Percentiles rank a stretch among this genome's conserved stretches.
These are phyloP conservation scores for Pristis pectinata DNA, from an alignment of 2,797 vertebrate species.

Conservation along the genomic window DNA sequence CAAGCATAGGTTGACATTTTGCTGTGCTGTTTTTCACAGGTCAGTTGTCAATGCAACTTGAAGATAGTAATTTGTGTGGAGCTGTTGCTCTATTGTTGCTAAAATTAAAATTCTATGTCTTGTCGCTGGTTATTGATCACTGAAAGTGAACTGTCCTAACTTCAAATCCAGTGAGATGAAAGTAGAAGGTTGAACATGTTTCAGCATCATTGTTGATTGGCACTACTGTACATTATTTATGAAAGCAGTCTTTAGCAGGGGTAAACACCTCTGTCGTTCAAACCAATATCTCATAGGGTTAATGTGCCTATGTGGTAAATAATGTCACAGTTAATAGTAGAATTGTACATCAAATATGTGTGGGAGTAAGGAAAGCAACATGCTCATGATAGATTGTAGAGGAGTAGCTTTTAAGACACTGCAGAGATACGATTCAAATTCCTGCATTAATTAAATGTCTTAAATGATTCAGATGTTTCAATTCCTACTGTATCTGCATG, in stretches of 20 bases:
- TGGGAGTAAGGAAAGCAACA: constrained; percentile 36
- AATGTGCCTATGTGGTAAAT: constrained; percentile 37
- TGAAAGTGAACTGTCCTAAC: constrained; percentile 51
- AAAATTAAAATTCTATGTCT: constrained; percentile 87
- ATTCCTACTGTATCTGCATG: constrained; percentile 79
- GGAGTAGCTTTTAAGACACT: constrained; percentile 57
- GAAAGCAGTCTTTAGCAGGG: constrained; percentile 30
- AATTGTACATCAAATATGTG: constrained; percentile 37
- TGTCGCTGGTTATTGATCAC: constrained; percentile 76
- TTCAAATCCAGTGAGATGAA: constrained; percentile 23
- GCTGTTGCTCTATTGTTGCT: constrained; percentile 81
- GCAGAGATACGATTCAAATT: constrained; percentile 52
- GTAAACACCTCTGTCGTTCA: constrained; percentile 16
- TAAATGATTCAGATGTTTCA: constrained; percentile 63
- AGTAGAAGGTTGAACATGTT: constrained; percentile 28
- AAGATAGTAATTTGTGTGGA: constrained; percentile 88
- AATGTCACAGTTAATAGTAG: constrained; percentile 37
- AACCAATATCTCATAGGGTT: constrained; percentile 29
- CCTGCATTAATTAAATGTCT: constrained; percentile 55
- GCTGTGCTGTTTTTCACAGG: constrained; percentile 72
- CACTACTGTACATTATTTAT: constrained; percentile 33
- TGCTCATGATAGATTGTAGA: constrained; percentile 73
- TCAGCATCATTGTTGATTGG: constrained; percentile 28
- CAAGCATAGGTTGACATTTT: constrained; percentile 58
- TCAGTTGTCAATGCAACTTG: constrained; percentile 81